Evolutionary conservation across 2,113 vertebrate genomes (phyloP).

Genomic region (Abramis brama): DNA sequence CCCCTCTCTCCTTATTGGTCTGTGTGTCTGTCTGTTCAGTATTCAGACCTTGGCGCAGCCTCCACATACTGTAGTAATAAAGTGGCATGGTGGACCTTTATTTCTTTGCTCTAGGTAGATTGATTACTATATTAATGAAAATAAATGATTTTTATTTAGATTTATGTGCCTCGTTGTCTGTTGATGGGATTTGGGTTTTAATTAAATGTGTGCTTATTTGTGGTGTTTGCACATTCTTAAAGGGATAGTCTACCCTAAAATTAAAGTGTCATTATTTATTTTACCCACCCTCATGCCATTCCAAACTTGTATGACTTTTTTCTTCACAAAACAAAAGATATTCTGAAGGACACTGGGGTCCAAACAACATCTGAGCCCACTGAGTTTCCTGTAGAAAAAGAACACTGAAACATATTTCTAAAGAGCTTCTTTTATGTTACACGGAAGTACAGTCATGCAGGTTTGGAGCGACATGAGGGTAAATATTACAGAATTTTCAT

Average conservation of each 20-base stretch:
- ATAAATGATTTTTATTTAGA: slow-evolving; percentile 86
- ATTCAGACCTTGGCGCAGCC: slow-evolving; percentile 64
- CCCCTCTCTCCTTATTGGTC: slow-evolving; percentile 47
- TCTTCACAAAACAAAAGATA: no score
- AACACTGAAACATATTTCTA: no score
- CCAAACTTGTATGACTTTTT: not conserved
- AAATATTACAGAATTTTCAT: not conserved
- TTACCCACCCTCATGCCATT: not conserved
- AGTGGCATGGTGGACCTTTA: slow-evolving; percentile 77
- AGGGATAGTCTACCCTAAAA: not conserved
- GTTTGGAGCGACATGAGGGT: no score
- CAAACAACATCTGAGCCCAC: not conserved
- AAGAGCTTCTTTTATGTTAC: no score
- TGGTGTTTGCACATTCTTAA: not conserved
- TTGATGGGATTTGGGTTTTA: not conserved
- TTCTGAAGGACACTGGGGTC: not conserved
- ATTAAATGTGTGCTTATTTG: not conserved
- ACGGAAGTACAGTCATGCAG: no score
- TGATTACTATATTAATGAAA: slow-evolving; percentile 77
- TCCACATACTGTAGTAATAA: slow-evolving; percentile 75
- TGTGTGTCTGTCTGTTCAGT: slow-evolving; percentile 58
- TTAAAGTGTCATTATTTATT: not conserved
- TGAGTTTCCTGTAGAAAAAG: no score
- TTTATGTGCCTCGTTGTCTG: slow-evolving; percentile 55
- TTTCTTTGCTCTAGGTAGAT: slow-evolving; percentile 74